Percentiles rank a stretch among this genome's conserved stretches.
phyloP scores from a whole-genome alignment of 2,797 vertebrate species.

The Mastacembelus armatus region DNA sequence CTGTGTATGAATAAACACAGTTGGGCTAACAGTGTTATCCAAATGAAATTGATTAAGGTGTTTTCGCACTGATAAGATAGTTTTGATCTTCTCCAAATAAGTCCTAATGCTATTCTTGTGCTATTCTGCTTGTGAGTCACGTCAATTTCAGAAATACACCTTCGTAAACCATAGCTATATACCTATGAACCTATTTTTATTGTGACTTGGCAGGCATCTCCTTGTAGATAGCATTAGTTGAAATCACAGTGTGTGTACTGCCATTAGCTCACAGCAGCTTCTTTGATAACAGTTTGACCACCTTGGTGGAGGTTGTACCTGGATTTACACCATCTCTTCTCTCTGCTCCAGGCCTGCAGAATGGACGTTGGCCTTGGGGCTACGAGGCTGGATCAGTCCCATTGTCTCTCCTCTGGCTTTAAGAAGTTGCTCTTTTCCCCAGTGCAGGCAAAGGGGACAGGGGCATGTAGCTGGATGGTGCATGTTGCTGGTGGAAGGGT shows the following conservation, averaged over 20 bases:
- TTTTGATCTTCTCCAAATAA: no score
- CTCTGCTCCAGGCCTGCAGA: conserved; percentile 60
- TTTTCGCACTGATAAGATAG: not conserved
- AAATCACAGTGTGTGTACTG: not conserved
- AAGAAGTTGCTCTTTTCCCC: conserved; percentile 74
- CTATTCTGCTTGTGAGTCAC: not conserved
- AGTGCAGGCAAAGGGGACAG: conserved; percentile 74
- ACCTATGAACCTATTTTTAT: no score
- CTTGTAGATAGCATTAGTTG: not conserved
- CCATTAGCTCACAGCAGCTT: not conserved
- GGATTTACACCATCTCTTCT: conserved; percentile 50
- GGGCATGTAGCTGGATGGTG: conserved; percentile 71
- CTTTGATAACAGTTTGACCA: conserved; percentile 4
- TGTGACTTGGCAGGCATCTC: not conserved
- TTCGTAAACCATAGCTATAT: no score
- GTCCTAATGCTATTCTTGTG: no score
- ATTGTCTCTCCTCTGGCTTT: conserved; percentile 64
- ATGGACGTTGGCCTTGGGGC: conserved; percentile 57
- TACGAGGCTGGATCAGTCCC: conserved; percentile 46
- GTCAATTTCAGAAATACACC: no score
- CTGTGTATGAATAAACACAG: not conserved
- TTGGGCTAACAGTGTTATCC: not conserved
- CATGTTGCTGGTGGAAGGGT: conserved; percentile 59
- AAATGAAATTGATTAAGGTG: not conserved
- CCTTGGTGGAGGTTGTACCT: not conserved